Evolutionary conservation across 2,797 vertebrate genomes (phyloP), one percentile per base, ranked within the genome.

Genomic region (Pseudomugil gertrudae): DNA sequence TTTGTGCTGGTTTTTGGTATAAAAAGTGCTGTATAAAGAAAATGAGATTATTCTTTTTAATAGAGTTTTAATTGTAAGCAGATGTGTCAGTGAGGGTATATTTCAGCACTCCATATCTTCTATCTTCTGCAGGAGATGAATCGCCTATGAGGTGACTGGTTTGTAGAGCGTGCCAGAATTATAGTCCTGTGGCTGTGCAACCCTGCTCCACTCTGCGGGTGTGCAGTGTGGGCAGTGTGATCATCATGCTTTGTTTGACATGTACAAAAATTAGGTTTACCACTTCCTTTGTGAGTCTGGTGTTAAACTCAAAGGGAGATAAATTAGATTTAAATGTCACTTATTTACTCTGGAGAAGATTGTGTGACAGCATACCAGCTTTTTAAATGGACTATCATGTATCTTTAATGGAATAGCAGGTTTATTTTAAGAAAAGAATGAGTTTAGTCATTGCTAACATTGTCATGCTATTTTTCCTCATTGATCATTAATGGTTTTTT

Each of bases 191-290:
- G 84, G 87, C 80, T 87, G 61, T 74, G 74, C 75, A 79, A 70
- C 75, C 81, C 45, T 79, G 80, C 85, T 62, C 52, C 21, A 75
- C 65, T 76, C 67, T 50, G 52, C 72, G 80, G 77, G 76, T 60
- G 58, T 11, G 40, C 35, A 36, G 88, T 63, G 51, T 79, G 85
- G 70, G 84, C 79, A 83, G 86, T 88, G 84, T 79, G 65, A 89
- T 90, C 78, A 83, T 91, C 89, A 87, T 74, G 84, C 59, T 79
- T 84, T 87, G 88, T 85, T 76, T 90, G 93, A 94, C 92, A 89
- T 71, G 70, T 65, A 90, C 79, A 87, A 67, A 83, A 90, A 79
- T 86, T 69, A 81, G 71, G 76, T 88, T 80, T 88, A 84, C 56
- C 69, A 76, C 74, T 85, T 91, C 92, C 89, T 90, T 77, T 85